Conservation (phyloP, 2,888 invertebrate species). For the Amiota mariae region DNA sequence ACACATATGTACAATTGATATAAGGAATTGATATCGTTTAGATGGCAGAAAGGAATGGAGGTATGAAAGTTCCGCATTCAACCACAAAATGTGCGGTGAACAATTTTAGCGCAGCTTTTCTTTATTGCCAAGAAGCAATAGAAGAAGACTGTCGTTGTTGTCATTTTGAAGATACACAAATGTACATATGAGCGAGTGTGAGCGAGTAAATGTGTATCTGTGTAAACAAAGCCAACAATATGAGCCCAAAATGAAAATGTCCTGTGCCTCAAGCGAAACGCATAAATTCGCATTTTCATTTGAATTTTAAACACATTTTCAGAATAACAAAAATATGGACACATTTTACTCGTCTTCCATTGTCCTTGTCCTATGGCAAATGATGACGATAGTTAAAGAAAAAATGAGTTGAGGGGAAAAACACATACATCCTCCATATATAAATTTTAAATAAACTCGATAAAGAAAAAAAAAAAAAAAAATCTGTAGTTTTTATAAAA, state of each 20-base stretch:
- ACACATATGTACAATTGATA: background rate
- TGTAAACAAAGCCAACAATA: background rate
- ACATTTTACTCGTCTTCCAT: too few species aligned
- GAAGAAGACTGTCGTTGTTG: slow-evolving; percentile 12
- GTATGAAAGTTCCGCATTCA: background rate
- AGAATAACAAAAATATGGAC: slow-evolving; percentile 5
- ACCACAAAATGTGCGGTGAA: slow-evolving; percentile 27
- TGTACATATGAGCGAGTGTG: slow-evolving; percentile 6
- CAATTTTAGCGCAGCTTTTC: slow-evolving; percentile 27
- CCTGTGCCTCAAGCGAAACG: slow-evolving; percentile 39
- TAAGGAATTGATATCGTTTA: too few species aligned
- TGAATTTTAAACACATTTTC: slow-evolving; percentile 67
- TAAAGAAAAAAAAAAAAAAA: background rate
- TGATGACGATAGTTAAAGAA: background rate
- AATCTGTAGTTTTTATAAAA: background rate
- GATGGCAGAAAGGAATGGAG: background rate
- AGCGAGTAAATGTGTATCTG: background rate
- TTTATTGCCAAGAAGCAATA: slow-evolving; percentile 22
- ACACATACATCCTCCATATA: background rate
- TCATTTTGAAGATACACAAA: slow-evolving; percentile 1
- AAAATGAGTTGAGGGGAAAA: background rate
- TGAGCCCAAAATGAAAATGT: slow-evolving; percentile 21
- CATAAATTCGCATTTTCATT: slow-evolving; percentile 67
- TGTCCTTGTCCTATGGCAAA: background rate
- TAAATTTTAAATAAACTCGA: too few species aligned